Conservation (phyloP, 2,797 vertebrate genomes). For the Hemitrygon akajei region DNA sequence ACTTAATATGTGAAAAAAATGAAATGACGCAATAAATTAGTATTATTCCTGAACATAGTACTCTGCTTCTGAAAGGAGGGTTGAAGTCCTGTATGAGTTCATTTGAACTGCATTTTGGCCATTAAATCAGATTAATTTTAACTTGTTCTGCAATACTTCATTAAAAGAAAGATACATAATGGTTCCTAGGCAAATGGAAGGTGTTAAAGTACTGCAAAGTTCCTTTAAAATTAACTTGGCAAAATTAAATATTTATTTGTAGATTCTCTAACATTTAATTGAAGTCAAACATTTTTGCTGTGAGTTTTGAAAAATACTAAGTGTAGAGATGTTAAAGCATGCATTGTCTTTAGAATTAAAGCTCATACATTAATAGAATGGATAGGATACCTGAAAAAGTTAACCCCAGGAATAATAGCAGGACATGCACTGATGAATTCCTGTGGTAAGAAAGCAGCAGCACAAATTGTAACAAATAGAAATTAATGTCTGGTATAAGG, state of each 20-base stretch:
- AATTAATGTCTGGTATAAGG: slow-evolving; percentile 48
- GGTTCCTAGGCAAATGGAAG: background rate
- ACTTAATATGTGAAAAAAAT: too few relatives aligned
- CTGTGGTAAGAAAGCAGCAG: slow-evolving; percentile 47
- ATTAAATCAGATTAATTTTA: background rate
- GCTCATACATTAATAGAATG: background rate
- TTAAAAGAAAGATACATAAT: background rate
- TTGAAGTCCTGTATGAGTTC: too few relatives aligned
- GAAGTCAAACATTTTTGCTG: background rate
- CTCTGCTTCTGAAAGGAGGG: background rate
- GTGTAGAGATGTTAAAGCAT: background rate
- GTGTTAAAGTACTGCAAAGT: background rate
- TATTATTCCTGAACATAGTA: background rate
- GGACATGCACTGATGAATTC: slow-evolving; percentile 35
- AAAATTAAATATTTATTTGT: background rate
- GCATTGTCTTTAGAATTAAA: background rate
- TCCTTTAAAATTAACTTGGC: background rate
- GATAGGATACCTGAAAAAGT: background rate
- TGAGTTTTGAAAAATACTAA: background rate
- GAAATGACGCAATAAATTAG: background rate
- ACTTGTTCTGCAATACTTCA: background rate
- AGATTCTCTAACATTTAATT: background rate
- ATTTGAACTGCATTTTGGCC: background rate
- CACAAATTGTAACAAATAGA: slow-evolving; percentile 53
- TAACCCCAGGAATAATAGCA: background rate